Evolutionary conservation across 2,113 vertebrate species (phyloP), one percentile per base, ranked within the genome.

Genomic region (Megaceryle maxima): DNA sequence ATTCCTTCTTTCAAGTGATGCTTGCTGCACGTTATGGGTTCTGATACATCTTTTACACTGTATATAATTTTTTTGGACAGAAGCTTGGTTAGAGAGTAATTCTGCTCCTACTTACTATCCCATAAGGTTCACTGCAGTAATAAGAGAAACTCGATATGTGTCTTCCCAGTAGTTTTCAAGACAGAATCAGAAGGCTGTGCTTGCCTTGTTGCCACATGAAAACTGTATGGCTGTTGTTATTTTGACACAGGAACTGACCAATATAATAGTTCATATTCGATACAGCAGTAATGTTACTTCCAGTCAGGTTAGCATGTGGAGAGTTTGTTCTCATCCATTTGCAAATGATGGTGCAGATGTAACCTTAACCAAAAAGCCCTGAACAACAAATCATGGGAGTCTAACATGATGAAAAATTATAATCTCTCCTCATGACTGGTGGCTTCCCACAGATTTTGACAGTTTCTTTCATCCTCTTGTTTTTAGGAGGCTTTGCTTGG

Each of bases 111-210:
- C 7, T 69, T 15, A 17, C 79, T 75, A 57, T 28, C 26, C 69
- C 44, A 39, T 28, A 82, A 48, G 7, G 9, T 64, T 35, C 56
- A 56, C 7, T 43, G 21, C 4, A 51, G 13, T 50, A 77, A 62
- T 31, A 37, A 87, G 9, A 81, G 5, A 69, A 53, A 8, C 5
- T 50, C 0, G 0, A 24, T 44, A 37, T 6, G 10, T 39, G 13
- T 56, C 53, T 87, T 77, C 11, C 6, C 31, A 39, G 59, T 33
- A 57, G 6, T 51, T 12, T 83, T 25, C n/a, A 76, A 73, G 19
- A 17, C 67, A 86, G 8, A 25, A 26, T 4, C 8, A 77, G 16
- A 13, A 80, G 48, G 28, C 5, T 79, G 22, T 59, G 4, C n/a
- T 60, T 76, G 70, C 43, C 35, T 62, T 59, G 35, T 17, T 59